These are phyloP conservation scores for Tetrao urogallus DNA, from an alignment of 2,113 vertebrate species.

Conservation along the genomic window DNA sequence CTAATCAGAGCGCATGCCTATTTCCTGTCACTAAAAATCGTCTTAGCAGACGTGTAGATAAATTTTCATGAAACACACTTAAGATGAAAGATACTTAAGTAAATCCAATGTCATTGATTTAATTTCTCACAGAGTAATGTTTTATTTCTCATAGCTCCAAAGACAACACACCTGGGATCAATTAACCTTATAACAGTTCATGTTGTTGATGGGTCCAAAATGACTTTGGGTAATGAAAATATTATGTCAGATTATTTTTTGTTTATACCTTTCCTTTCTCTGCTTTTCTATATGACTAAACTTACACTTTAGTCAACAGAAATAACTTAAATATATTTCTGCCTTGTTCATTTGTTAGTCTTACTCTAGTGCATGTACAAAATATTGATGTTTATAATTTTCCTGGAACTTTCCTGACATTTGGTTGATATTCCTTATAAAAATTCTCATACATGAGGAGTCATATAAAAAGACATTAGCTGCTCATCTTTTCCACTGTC, in stretches of 20 bases:
- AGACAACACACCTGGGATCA: conserved; percentile 55
- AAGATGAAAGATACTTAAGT: neutral
- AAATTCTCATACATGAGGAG: neutral
- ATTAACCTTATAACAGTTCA: conserved; percentile 70
- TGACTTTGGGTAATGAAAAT: conserved; percentile 58
- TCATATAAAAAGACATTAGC: neutral
- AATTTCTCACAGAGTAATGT: conserved; percentile 20
- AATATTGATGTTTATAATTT: conserved; percentile 6
- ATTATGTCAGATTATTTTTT: conserved; percentile 38
- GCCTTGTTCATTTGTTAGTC: neutral
- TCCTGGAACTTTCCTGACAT: neutral
- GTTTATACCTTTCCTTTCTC: conserved; percentile 1
- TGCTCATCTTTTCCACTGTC: neutral
- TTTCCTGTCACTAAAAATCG: neutral
- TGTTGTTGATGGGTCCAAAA: conserved; percentile 67
- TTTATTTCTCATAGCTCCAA: conserved; percentile 71
- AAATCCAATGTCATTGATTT: conserved; percentile 18
- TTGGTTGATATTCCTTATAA: neutral
- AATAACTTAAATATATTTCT: neutral
- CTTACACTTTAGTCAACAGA: neutral
- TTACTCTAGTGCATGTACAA: neutral
- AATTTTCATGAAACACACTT: neutral
- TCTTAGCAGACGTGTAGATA: conserved; percentile 6
- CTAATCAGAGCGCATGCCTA: neutral
- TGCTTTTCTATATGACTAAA: conserved; percentile 28